Conservation (phyloP, 2,113 vertebrate species). For the Coregonus clupeaformis region DNA sequence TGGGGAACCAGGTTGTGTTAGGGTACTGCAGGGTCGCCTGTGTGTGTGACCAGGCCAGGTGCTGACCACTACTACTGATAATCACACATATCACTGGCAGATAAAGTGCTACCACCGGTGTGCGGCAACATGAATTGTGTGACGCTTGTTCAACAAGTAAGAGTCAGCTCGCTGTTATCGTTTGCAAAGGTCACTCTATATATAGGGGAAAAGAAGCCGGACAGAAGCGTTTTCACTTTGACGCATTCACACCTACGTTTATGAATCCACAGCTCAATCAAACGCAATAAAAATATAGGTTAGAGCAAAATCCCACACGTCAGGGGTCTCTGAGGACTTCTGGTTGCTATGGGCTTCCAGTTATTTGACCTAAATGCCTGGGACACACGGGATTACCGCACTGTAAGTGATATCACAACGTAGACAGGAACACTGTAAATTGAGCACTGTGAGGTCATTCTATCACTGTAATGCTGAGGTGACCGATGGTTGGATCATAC, state of each 20-base stretch:
- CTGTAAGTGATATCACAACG: neutral
- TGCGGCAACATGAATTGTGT: neutral
- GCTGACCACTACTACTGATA: slow-evolving; percentile 8
- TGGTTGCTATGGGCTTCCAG: slow-evolving; percentile 55
- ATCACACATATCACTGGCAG: slow-evolving; percentile 28
- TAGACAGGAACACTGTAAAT: neutral
- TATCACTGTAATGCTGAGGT: neutral
- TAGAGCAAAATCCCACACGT: slow-evolving; percentile 4
- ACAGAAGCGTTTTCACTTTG: slow-evolving; percentile 3
- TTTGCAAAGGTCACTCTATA: slow-evolving; percentile 40
- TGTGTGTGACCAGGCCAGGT: slow-evolving; percentile 58
- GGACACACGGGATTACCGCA: neutral
- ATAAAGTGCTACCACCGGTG: neutral
- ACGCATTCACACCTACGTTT: neutral
- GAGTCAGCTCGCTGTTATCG: slow-evolving; percentile 26
- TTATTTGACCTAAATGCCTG: slow-evolving; percentile 64
- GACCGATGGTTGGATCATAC: neutral
- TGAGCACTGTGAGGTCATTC: neutral
- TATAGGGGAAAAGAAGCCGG: slow-evolving; percentile 32
- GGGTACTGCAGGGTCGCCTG: slow-evolving; percentile 1
- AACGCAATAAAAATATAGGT: slow-evolving; percentile 54
- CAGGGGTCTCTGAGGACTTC: slow-evolving; percentile 47
- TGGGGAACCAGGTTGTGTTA: neutral
- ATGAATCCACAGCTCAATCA: neutral
- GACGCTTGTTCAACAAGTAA: slow-evolving; percentile 8